Percentiles rank a stretch among this genome's conserved stretches.
phyloP scores from a whole-genome alignment of 1,140 invertebrate genomes.

The Lethocerus indicus region DNA sequence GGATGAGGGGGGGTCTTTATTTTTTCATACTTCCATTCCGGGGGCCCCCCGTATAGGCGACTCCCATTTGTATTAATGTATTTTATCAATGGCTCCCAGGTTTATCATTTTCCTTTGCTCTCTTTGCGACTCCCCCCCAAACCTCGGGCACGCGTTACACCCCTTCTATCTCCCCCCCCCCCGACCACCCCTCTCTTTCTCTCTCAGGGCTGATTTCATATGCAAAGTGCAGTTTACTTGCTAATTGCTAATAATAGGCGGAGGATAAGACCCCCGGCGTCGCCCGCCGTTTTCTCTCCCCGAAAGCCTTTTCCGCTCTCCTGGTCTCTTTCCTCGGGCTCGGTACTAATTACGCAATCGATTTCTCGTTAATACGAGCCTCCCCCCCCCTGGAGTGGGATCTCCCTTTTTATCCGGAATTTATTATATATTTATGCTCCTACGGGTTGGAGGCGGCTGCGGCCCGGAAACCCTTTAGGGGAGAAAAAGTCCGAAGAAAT shows the following conservation, averaged over 20 bases:
- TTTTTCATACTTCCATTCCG: slow-evolving; percentile 23
- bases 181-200: slow-evolving; percentile 2
- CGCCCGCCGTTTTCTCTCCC: too few relatives aligned
- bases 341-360: too few relatives aligned
- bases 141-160: background rate
- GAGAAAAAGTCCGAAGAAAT: too few relatives aligned
- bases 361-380: too few relatives aligned
- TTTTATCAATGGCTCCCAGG: slow-evolving; percentile 22
- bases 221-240: slow-evolving; percentile 19
- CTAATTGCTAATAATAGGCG: slow-evolving; percentile 19
- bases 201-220: slow-evolving; percentile 15
- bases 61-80: slow-evolving; percentile 23
- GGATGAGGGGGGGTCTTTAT: slow-evolving; percentile 21
- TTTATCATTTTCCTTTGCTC: slow-evolving; percentile 19
- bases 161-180: slow-evolving; percentile 1
- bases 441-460: too few relatives aligned
- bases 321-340: too few relatives aligned
- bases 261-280: background rate
- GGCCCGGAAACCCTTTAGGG: too few relatives aligned
- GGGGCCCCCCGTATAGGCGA: slow-evolving; percentile 15
- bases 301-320: too few relatives aligned
- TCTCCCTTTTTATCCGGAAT: too few relatives aligned
- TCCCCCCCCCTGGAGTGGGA: too few relatives aligned
- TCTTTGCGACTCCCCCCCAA: slow-evolving; percentile 5
- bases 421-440: too few relatives aligned